phyloP scores from a whole-genome alignment of 2,113 vertebrate genomes.

The Centropus unirufus region DNA sequence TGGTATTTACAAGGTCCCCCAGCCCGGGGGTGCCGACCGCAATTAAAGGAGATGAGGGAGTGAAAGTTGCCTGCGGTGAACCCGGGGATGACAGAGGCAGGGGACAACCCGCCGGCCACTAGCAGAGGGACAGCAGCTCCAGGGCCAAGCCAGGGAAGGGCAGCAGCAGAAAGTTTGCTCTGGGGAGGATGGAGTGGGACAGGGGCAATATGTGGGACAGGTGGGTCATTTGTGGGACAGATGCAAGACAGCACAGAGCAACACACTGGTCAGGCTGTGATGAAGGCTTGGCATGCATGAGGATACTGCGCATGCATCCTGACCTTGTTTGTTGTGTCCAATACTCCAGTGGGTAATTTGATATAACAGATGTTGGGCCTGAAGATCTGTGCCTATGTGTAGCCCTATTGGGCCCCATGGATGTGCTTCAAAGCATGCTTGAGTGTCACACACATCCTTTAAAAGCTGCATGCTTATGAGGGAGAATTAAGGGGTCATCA shows the following conservation, averaged over 20 bases:
- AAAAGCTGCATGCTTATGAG: slow-evolving; percentile 4
- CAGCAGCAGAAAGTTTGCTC: neutral
- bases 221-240: neutral
- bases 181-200: neutral
- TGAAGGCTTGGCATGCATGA: neutral
- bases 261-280: neutral
- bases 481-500: slow-evolving; percentile 26
- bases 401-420: neutral
- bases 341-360: neutral
- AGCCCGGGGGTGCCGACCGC: slow-evolving; percentile 20
- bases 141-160: fast-evolving
- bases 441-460: slow-evolving; percentile 3
- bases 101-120: neutral
- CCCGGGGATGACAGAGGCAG: neutral
- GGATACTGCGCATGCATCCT: fast-evolving
- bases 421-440: slow-evolving; percentile 14
- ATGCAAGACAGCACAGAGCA: neutral
- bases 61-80: slow-evolving; percentile 48
- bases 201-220: neutral
- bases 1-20: slow-evolving; percentile 65
- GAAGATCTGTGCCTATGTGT: neutral
- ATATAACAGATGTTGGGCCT: neutral
- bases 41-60: slow-evolving; percentile 56
- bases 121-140: neutral
- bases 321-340: neutral